These are phyloP conservation scores for Montipora capricornis DNA, from an alignment of 64 coral and sea anemone genomes.

Conservation along the genomic window DNA sequence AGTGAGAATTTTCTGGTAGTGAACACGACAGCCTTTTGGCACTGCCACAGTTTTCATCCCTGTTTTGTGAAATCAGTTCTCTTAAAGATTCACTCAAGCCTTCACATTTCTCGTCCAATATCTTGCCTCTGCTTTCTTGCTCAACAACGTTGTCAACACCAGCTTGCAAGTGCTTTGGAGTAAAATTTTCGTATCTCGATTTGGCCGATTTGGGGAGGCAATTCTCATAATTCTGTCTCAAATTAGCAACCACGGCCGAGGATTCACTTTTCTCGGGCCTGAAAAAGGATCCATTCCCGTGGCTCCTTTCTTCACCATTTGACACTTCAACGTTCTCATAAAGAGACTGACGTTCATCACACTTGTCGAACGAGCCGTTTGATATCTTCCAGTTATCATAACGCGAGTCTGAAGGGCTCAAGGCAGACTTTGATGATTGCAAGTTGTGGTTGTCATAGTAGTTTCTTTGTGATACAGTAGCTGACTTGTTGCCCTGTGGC, in stretches of 20 bases:
- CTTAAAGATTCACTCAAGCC: background rate
- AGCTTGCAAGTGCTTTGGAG: background rate
- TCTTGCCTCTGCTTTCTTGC: background rate
- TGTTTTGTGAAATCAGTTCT: background rate
- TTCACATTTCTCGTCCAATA: constrained; percentile 8
- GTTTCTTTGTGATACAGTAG: background rate
- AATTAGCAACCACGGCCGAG: background rate
- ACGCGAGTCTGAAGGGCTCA: background rate
- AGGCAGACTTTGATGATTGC: background rate
- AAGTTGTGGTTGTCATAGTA: constrained; percentile 46
- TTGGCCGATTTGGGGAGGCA: background rate
- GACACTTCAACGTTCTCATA: constrained; percentile 11
- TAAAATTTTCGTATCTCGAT: background rate
- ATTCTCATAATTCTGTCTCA: background rate
- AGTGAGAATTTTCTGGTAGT: constrained; percentile 13
- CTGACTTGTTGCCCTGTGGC: background rate
- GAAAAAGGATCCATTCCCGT: background rate
- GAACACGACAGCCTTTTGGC: background rate
- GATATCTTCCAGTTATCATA: constrained; percentile 25
- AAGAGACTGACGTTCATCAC: background rate
- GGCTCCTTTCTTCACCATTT: background rate
- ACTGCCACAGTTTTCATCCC: background rate
- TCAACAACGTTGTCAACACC: background rate
- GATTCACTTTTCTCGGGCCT: background rate
- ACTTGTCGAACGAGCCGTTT: background rate